A percentile compares a stretch with the other conserved stretches of the same genome.
phyloP scores from a whole-genome alignment of 2,888 invertebrate species.

The Troglohyphantes excavatus region DNA sequence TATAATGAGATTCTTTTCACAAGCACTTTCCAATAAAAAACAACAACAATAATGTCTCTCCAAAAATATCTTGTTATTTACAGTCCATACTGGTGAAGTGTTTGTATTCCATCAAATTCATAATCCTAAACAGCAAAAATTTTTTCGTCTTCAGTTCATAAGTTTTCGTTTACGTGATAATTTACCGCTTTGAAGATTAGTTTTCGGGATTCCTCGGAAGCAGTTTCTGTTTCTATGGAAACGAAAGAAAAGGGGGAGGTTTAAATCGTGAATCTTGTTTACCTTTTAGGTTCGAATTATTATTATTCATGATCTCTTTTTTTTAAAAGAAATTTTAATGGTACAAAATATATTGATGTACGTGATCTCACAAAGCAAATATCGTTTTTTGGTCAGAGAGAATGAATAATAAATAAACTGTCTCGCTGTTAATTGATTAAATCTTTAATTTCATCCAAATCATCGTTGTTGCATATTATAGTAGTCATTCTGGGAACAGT shows the following conservation, averaged over 20 bases:
- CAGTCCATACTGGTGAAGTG: neutral
- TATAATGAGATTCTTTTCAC: neutral
- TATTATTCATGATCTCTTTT: too few relatives aligned
- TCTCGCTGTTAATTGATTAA: too few relatives aligned
- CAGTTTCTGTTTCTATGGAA: neutral
- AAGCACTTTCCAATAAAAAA: neutral
- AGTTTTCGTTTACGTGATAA: neutral
- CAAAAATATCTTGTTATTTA: neutral
- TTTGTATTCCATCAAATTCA: neutral
- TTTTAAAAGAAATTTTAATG: too few relatives aligned
- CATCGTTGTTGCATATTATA: too few relatives aligned
- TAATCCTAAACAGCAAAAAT: neutral
- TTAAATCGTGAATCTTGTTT: neutral
- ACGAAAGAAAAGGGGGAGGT: neutral
- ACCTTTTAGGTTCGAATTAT: neutral
- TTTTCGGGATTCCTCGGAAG: neutral
- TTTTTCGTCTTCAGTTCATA: constrained; percentile 1
- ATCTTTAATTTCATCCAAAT: too few relatives aligned
- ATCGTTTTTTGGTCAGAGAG: too few relatives aligned
- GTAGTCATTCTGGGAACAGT: too few relatives aligned
- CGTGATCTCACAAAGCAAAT: too few relatives aligned
- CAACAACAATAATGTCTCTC: neutral
- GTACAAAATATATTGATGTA: too few relatives aligned
- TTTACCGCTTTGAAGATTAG: constrained; percentile 1
- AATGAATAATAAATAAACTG: too few relatives aligned